phyloP scores from a whole-genome alignment of 2,113 vertebrate species.

The Poicephalus meyeri region DNA sequence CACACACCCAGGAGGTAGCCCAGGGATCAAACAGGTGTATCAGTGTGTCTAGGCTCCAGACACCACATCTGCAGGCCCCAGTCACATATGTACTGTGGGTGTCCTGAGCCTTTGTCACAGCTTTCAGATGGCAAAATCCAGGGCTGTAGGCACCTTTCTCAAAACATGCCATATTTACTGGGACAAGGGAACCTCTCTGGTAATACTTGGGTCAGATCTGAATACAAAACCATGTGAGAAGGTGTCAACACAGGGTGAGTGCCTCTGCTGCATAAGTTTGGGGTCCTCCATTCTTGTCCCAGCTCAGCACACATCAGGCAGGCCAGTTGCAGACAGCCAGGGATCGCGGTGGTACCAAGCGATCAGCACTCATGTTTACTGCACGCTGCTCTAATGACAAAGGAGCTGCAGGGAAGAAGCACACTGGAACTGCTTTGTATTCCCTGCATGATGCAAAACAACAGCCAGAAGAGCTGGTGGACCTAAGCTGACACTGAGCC shows the following conservation, averaged over 20 bases:
- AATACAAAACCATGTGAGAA: not conserved
- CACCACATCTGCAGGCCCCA: not conserved
- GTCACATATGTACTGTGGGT: fast-evolving
- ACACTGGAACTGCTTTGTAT: not conserved
- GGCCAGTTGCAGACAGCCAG: fast-evolving
- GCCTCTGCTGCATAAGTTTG: not conserved
- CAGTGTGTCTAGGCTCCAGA: not conserved
- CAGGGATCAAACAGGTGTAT: not conserved
- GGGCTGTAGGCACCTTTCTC: not conserved
- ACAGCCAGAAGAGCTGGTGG: not conserved
- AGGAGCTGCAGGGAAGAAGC: not conserved
- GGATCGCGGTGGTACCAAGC: fast-evolving
- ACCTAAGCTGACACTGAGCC: not conserved
- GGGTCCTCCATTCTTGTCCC: not conserved
- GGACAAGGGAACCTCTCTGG: not conserved
- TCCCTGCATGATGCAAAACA: not conserved
- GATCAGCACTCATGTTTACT: not conserved
- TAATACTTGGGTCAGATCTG: not conserved
- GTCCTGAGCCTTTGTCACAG: not conserved
- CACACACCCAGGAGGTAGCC: not conserved
- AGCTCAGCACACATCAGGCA: fast-evolving
- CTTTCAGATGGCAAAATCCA: not conserved
- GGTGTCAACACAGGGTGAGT: not conserved
- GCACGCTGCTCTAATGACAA: fast-evolving
- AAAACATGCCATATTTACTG: not conserved